phyloP scores from a whole-genome alignment of 2,113 vertebrate genomes.

The Strigops habroptila region DNA sequence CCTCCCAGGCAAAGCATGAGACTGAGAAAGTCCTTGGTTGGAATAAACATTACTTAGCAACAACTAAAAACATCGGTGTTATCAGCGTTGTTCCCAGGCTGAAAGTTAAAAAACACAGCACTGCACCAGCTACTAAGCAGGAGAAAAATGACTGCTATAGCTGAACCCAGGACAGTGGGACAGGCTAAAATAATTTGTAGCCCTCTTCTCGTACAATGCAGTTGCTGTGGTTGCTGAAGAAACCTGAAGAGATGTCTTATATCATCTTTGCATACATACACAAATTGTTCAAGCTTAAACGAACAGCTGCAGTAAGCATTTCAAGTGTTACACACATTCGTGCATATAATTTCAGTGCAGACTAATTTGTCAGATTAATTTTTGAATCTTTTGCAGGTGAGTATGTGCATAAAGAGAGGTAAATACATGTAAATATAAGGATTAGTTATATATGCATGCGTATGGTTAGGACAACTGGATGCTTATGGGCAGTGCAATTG shows the following conservation, averaged over 20 bases:
- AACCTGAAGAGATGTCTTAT: neutral
- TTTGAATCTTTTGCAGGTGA: neutral
- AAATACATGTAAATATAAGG: neutral
- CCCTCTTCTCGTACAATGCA: neutral
- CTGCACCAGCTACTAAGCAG: no score
- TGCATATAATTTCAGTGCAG: neutral
- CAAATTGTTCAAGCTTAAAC: neutral
- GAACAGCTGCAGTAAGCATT: neutral
- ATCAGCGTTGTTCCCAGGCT: no score
- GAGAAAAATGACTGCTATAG: no score
- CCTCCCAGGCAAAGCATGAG: no score
- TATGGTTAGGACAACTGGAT: neutral
- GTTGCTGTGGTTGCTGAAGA: neutral
- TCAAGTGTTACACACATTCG: neutral
- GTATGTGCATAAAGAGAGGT: neutral
- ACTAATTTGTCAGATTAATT: neutral
- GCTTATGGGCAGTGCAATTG: neutral
- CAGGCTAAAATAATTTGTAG: neutral
- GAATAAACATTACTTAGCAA: no score
- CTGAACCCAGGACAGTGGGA: no score
- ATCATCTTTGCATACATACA: neutral
- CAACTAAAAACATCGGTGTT: no score
- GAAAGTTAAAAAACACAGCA: no score
- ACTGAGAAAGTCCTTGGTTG: no score
- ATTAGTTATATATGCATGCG: neutral